Evolutionary conservation across 2,113 vertebrate genomes (phyloP).

Genomic region (Caretta caretta): DNA sequence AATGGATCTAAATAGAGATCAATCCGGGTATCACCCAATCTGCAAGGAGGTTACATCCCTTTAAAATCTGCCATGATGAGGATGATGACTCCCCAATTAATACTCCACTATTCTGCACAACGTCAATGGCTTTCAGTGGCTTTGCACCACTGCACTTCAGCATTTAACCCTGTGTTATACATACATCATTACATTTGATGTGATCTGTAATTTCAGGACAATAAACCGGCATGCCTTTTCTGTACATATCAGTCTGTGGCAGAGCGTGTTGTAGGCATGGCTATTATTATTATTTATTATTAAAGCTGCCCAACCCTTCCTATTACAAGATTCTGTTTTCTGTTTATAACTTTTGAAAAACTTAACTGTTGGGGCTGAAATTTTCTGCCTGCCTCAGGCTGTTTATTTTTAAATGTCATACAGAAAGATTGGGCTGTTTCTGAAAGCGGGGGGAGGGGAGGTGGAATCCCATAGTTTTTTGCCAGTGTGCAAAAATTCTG

Average conservation of each 20-base stretch:
- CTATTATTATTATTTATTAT: background rate
- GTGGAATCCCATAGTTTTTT: background rate
- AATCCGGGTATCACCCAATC: background rate
- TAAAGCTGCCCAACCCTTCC: background rate
- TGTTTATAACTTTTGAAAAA: background rate
- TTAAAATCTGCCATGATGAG: background rate
- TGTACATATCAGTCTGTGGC: fast-evolving
- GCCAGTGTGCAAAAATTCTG: background rate
- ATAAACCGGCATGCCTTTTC: background rate
- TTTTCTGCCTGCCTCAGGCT: background rate
- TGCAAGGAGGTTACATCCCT: background rate
- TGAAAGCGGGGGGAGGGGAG: background rate
- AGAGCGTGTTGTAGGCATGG: fast-evolving
- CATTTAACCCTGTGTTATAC: fast-evolving
- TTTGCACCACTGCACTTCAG: background rate
- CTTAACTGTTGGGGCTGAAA: background rate
- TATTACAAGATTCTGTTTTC: fast-evolving
- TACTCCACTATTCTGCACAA: fast-evolving
- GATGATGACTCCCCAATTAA: background rate
- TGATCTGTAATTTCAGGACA: background rate
- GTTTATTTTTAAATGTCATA: background rate
- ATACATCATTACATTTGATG: fast-evolving
- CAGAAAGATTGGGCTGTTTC: background rate
- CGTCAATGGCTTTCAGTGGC: background rate
- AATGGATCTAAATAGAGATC: background rate